Conservation (phyloP, 2,797 vertebrate species). For the Gymnocypris eckloni region DNA sequence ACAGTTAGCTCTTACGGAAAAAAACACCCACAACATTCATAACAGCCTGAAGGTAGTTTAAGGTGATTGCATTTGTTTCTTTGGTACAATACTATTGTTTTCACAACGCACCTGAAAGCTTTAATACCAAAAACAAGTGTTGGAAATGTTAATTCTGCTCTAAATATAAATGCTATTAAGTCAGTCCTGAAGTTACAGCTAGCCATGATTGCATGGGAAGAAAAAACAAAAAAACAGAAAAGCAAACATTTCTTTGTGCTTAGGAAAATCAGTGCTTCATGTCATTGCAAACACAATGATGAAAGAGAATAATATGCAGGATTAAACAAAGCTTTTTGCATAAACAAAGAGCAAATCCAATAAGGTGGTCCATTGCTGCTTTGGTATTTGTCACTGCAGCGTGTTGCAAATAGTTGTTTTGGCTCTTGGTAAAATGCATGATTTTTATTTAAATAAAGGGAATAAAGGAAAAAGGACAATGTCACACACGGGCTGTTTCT, state of each 20-base stretch:
- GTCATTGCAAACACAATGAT: conserved; percentile 25
- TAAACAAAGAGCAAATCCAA: conserved; percentile 35
- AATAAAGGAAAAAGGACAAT: conserved; percentile 10
- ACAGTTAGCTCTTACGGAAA: neutral
- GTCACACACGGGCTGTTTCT: conserved; percentile 20
- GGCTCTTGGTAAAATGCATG: conserved; percentile 17
- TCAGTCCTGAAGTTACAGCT: conserved; percentile 67
- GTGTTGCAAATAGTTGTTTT: conserved; percentile 30
- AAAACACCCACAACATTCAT: conserved; percentile 16
- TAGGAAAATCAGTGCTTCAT: conserved; percentile 29
- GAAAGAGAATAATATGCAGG: conserved; percentile 26
- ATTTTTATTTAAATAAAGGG: conserved; percentile 17
- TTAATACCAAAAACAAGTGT: conserved; percentile 52
- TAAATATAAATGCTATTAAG: conserved; percentile 63
- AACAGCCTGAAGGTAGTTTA: conserved; percentile 69
- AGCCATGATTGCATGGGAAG: conserved; percentile 65
- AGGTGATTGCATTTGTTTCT: conserved; percentile 68
- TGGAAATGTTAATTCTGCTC: conserved; percentile 67
- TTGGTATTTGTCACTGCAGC: conserved; percentile 20
- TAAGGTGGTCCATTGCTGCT: neutral
- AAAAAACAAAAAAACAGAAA: conserved; percentile 48
- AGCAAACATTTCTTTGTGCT: conserved; percentile 59
- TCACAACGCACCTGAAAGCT: conserved; percentile 57
- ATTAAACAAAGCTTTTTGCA: conserved; percentile 42
- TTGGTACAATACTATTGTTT: conserved; percentile 66